Evolutionary conservation across 2,113 vertebrate species (phyloP), one percentile per base, ranked within the genome.

Genomic region (Phalacrocorax pelagicus): DNA sequence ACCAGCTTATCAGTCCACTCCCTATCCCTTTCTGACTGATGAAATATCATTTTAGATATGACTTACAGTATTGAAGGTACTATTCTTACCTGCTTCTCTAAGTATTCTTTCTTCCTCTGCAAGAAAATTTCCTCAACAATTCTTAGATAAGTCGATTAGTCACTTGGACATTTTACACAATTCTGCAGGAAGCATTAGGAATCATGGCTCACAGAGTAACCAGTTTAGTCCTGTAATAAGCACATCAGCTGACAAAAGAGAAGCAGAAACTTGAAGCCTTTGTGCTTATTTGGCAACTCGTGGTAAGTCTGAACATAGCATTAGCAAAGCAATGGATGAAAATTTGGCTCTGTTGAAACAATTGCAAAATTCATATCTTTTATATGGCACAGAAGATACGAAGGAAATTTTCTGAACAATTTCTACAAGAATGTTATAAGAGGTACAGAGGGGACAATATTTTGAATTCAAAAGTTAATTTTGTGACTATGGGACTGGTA

Each of bases 161-260:
- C 44, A 80, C 42, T 79, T 72, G 20, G 29, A 30, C 58, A 30
- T 42, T 77, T 77, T 5, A 58, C 93, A 75, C 32, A 55, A 40
- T 42, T 58, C 23, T 75, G 4, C 38, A 61, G 34, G 42, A 84
- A 90, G 32, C 34, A 85, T 55, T 59, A 81, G 34, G 70, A 94
- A 80, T 94, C 1, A 1, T 26, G 52, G 42, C 23, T 88, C n/a
- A 40, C 51, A 44, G 46, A 81, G 49, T 40, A 97, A 67, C 20
- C 66, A 27, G 70, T 91, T 97, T 93, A 94, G 38, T 82, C 38
- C n/a, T 66, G 34, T 85, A 94, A 72, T 59, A 70, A 82, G 67
- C 40, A 90, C 80, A 83, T 77, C 57, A 93, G 32, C 59, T 92
- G 55, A 51, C 70, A 91, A 79, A 86, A 83, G 36, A 86, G 30